Percentiles rank a stretch among this genome's conserved stretches.
phyloP scores from a whole-genome alignment of 2,797 vertebrate genomes.

The Pristis pectinata region DNA sequence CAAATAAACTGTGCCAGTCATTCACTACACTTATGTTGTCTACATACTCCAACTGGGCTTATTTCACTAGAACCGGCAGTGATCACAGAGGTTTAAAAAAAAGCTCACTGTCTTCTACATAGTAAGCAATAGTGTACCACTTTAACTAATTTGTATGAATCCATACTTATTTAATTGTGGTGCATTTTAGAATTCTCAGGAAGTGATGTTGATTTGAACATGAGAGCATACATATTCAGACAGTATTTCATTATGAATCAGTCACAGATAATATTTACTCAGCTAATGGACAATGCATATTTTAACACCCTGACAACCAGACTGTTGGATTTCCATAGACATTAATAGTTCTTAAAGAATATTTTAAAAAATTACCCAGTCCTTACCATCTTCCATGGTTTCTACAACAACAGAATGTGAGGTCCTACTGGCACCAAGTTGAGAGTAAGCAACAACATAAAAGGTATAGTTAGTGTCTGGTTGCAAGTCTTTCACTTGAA shows the following conservation, averaged over 20 bases:
- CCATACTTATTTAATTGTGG: background rate
- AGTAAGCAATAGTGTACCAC: too few species aligned
- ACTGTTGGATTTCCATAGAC: background rate
- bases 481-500: conserved; percentile 83
- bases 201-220: background rate
- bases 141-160: background rate
- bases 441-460: conserved; percentile 92
- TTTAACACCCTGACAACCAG: background rate
- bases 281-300: background rate
- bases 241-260: background rate
- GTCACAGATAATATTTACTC: background rate
- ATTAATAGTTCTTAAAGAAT: background rate
- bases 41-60: too few species aligned
- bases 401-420: conserved; percentile 74
- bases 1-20: too few species aligned
- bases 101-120: too few species aligned
- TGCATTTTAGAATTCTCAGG: background rate
- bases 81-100: too few species aligned
- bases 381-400: conserved; percentile 86
- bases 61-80: too few species aligned
- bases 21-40: too few species aligned
- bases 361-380: background rate
- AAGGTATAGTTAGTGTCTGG: conserved; percentile 88
- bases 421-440: conserved; percentile 81
- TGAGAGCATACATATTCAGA: background rate